Evolutionary conservation across 2,797 vertebrate species (phyloP).

Genomic region (Mustela erminea): DNA sequence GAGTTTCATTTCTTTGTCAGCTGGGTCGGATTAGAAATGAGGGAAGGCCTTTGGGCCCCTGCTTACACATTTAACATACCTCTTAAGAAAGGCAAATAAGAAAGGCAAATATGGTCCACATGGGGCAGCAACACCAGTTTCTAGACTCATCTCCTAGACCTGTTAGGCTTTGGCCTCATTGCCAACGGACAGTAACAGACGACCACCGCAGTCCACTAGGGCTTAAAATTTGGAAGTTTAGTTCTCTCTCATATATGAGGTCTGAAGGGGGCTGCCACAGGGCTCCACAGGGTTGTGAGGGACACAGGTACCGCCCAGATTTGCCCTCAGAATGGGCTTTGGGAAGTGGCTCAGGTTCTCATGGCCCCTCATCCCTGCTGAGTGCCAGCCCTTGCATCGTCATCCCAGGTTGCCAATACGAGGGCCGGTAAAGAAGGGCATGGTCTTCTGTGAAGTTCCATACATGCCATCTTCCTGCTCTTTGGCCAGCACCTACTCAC

Average conservation of each 20-base stretch:
- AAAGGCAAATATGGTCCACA: background rate
- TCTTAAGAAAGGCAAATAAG: background rate
- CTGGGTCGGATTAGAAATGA: background rate
- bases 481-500: background rate
- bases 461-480: fast-evolving
- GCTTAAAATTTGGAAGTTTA: background rate
- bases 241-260: background rate
- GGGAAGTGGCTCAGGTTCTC: background rate
- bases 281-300: background rate
- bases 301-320: background rate
- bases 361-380: background rate
- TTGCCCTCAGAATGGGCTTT: background rate
- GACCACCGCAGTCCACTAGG: background rate
- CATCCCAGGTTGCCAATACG: background rate
- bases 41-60: background rate
- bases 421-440: background rate
- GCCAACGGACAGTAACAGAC: fast-evolving
- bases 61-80: background rate
- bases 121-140: fast-evolving
- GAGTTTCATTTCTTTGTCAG: background rate
- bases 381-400: background rate
- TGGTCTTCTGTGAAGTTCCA: background rate
- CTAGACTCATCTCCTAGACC: background rate
- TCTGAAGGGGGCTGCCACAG: background rate
- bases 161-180: background rate